A percentile compares a stretch with the other conserved stretches of the same genome.
These are phyloP conservation scores for Drosophila kikkawai DNA, from an alignment of 1,140 invertebrate species.

Conservation along the genomic window DNA sequence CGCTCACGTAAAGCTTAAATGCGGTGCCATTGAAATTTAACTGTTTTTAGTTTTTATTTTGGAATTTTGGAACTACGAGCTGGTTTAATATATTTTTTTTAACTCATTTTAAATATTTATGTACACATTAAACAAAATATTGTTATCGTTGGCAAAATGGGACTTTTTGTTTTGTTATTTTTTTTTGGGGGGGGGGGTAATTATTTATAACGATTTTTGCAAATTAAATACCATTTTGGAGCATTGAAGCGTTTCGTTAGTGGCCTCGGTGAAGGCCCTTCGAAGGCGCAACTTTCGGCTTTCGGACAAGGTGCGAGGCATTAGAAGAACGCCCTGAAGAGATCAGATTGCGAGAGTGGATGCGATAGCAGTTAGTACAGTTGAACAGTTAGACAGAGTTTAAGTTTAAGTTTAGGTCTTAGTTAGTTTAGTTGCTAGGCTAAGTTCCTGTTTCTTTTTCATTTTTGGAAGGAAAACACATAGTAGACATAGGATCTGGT, in stretches of 20 bases:
- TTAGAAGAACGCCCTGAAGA: slow-evolving; percentile 92
- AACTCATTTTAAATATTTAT: slow-evolving; percentile 47
- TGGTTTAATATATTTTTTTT: slow-evolving; percentile 12
- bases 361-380: slow-evolving; percentile 63
- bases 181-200: slow-evolving; percentile 2
- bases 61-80: slow-evolving; percentile 20
- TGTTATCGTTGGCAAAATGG: slow-evolving; percentile 31
- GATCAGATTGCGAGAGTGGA: slow-evolving; percentile 67
- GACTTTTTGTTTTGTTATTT: not conserved
- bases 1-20: slow-evolving; percentile 6
- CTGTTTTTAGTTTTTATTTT: slow-evolving; percentile 28
- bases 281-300: slow-evolving; percentile 92
- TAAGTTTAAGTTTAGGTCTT: slow-evolving; percentile 27
- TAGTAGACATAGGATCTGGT: slow-evolving; percentile 17
- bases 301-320: slow-evolving; percentile 94
- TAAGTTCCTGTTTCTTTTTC: slow-evolving; percentile 4
- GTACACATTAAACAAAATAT: slow-evolving; percentile 47
- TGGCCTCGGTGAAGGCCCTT: slow-evolving; percentile 94
- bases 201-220: slow-evolving; percentile 37
- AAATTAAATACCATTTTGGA: slow-evolving; percentile 92
- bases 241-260: slow-evolving; percentile 93
- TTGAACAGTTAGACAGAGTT: slow-evolving; percentile 35
- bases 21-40: slow-evolving; percentile 44
- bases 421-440: slow-evolving; percentile 43
- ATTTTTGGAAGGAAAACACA: not conserved